Percentiles rank a stretch among this genome's conserved stretches.
These are phyloP conservation scores for Etheostoma nigrum DNA, from an alignment of 2,797 vertebrate genomes.

Conservation along the genomic window DNA sequence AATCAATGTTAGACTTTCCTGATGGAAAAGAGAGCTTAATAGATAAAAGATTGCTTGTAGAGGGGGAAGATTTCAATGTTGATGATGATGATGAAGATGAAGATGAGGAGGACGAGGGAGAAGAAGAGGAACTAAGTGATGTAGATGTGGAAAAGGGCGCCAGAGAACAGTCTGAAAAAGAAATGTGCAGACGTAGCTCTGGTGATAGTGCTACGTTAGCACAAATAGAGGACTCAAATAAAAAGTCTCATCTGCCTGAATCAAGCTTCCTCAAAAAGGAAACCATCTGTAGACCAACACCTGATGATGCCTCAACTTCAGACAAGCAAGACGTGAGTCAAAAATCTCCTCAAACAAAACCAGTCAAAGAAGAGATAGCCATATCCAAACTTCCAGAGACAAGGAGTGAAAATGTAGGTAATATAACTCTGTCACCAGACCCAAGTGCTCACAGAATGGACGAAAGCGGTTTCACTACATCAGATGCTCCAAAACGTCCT, in stretches of 20 bases:
- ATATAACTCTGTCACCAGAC: conserved; percentile 19
- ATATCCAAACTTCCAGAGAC: conserved; percentile 59
- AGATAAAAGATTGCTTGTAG: conserved; percentile 82
- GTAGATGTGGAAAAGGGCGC: conserved; percentile 96
- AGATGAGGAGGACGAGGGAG: conserved; percentile 77
- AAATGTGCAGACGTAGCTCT: conserved; percentile 78
- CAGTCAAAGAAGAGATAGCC: conserved; percentile 39
- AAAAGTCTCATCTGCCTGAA: conserved; percentile 51
- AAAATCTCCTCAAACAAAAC: conserved; percentile 51
- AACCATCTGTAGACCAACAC: conserved; percentile 35
- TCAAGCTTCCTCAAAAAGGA: conserved; percentile 49
- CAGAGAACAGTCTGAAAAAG: conserved; percentile 94
- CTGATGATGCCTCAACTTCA: conserved; percentile 43
- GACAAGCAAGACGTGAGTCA: conserved; percentile 37
- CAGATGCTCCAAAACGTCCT: conserved; percentile 32
- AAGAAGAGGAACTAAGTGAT: conserved; percentile 89
- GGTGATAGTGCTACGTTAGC: conserved; percentile 52
- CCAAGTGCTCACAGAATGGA: conserved; percentile 21
- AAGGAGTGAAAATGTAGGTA: conserved; percentile 34
- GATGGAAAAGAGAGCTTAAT: conserved; percentile 79
- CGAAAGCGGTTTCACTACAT: not conserved
- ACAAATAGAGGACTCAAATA: conserved; percentile 65
- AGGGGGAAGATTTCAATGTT: conserved; percentile 82
- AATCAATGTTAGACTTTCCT: conserved; percentile 68
- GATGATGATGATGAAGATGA: conserved; percentile 78